Evolutionary conservation across 2,888 invertebrate species (phyloP), one percentile per base, ranked within the genome.

Genomic region (Spodoptera picta): DNA sequence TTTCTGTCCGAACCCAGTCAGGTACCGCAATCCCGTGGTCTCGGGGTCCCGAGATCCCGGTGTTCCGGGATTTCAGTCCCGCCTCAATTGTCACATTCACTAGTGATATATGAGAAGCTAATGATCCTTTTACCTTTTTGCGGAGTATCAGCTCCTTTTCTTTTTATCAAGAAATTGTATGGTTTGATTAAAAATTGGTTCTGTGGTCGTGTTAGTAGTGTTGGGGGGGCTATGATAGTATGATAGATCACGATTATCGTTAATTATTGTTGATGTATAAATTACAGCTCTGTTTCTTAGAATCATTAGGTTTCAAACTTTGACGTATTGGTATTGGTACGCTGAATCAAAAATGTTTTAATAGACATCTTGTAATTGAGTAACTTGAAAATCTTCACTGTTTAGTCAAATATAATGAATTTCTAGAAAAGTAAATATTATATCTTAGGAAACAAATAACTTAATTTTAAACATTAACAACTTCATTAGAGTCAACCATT

Each of bases 81-180:
- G 50, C 60, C 71, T 61, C 73, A 69, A 76, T 76, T 79, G 79
- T 77, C 77, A 60, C 76, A 70, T 70, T 73, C 58, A 60, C 64
- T 65, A 58, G 65, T 76, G 78, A 81, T 79, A 77, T 77, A 83
- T 64, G 78, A 70, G 67, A 60, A 71, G 67, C 67, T 78, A 82
- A 83, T 81, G 74, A 83, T 77, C 74, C 65, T 46, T 65, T 57
- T 63, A 58, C 54, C 54, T 75, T 72, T 62, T 58, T 10, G 52
- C 49, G 49, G 70, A 65, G 48, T 46, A 60, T 60, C 31, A 14
- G 14, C 46, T 69, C 47, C 44, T 57, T 27, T 27, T 47, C 10
- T 59, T 67, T 60, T 67, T 54, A 36, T 5, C 7, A 48, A 42
- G 44, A 44, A 55, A 61, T 7, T 52, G 41, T 47, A 47, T 31